Evolutionary conservation across 53 echinoderm and acorn worm species (phyloP), one percentile per base, ranked within the genome.

Genomic region (Zoroaster sp.): DNA sequence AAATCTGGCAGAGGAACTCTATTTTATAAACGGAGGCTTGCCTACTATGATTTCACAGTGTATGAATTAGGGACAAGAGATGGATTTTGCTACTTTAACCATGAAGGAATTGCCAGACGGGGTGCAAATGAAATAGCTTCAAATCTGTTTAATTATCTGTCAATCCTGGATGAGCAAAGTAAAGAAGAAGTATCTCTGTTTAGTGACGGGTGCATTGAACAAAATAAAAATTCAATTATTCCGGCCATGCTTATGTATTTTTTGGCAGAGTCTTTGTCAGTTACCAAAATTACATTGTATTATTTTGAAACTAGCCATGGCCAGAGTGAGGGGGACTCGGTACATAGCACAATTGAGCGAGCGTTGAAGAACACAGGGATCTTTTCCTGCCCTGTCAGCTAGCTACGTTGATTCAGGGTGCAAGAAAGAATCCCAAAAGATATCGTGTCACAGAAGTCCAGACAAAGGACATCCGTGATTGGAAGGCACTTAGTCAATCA

Each of bases 251-350:
- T 89, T 11, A 14, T 74, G 63, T 59, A 74, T 7, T 89, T 80
- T 46, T 28, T 89, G 21, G 33, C 18, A 63, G 35, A 33, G 4
- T 68, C 80, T 15, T 20, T n/a, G 3, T 69, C 68, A 23, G 51
- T 89, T 12, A 51, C 41, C 17, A 32, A 69, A 35, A 40, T 89
- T 34, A 66, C 86, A 49, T 12, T 87, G 5, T 39, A 63, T 38
- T 88, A 91, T 46, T 76, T 92, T 14, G 42, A 80, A 21, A 90
- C n/a, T n/a, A n/a, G n/a, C n/a, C n/a, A n/a, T n/a, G n/a, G n/a
- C n/a, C n/a, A n/a, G n/a, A n/a, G n/a, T n/a, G n/a, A n/a, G n/a
- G n/a, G n/a, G n/a, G n/a, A n/a, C n/a, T n/a, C n/a, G n/a, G n/a
- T n/a, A n/a, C n/a, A n/a, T n/a, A n/a, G n/a, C n/a, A n/a, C n/a